Evolutionary conservation across 2,888 invertebrate species (phyloP).

Genomic region (Pyrrhosoma nymphula): DNA sequence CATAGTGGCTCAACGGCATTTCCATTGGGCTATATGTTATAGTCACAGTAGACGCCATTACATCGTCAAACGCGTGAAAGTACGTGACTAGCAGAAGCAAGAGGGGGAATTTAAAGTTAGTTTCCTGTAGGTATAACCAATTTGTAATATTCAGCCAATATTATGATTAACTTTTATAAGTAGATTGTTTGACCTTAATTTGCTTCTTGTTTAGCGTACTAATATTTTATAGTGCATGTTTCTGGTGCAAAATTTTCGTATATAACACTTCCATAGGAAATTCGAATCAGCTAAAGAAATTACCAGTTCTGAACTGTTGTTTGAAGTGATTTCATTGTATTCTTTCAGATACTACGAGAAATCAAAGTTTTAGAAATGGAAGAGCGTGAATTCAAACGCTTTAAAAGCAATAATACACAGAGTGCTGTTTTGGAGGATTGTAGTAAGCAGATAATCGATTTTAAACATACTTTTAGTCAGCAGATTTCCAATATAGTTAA

Average conservation of each 20-base stretch:
- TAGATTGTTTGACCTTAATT: not conserved
- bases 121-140: slow-evolving; percentile 41
- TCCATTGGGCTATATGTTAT: slow-evolving; percentile 66
- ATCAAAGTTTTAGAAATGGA: slow-evolving; percentile 23
- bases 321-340: not conserved
- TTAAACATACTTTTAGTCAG: slow-evolving; percentile 69
- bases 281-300: not conserved
- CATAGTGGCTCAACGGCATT: slow-evolving; percentile 56
- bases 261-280: not conserved
- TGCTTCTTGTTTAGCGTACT: not conserved
- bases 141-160: not conserved
- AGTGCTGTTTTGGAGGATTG: slow-evolving; percentile 69
- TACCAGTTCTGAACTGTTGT: not conserved
- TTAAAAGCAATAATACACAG: slow-evolving; percentile 64
- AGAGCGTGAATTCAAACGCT: slow-evolving; percentile 67
- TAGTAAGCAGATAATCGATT: slow-evolving; percentile 68
- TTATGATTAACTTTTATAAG: not conserved
- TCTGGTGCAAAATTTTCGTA: not conserved
- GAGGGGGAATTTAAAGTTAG: slow-evolving; percentile 71
- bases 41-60: slow-evolving; percentile 69
- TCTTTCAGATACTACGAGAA: not conserved
- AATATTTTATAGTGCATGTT: not conserved
- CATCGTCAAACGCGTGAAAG: slow-evolving; percentile 72
- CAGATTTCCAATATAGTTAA: slow-evolving; percentile 69
- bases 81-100: slow-evolving; percentile 69